Evolutionary conservation across 2,888 invertebrate genomes (phyloP), one percentile per base, ranked within the genome.

Genomic region (Embidobia sp.): DNA sequence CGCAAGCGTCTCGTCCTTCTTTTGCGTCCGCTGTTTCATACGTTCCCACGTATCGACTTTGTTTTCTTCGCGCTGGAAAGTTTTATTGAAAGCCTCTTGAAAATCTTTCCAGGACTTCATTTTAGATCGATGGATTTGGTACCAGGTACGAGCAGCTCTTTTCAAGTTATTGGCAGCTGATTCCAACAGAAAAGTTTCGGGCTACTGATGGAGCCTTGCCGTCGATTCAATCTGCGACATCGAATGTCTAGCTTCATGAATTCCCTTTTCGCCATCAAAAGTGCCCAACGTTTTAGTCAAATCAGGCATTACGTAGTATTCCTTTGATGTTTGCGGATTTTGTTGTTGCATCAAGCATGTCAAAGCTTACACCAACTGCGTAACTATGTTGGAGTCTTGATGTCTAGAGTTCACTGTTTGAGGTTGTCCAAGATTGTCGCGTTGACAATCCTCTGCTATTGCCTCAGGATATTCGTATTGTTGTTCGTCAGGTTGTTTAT

Each of bases 141-240:
- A 79, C 77, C 76, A 74, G 0, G 73, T 42, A 0, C 46, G 27
- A 1, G 77, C 79, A 1, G 74, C 79, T 5, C 64, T 53, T 19
- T 55, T 53, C 10, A 77, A 33, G 19, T 72, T 51, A 33, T 19
- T 48, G 7, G 42, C 64, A 6, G 63, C 72, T 0, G 69, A 72
- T 37, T 80, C 59, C n/a, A 75, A 59, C 1, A 69, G 6, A 7
- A 67, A 74, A 1, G 75, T 19, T 7, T 72, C 70, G 0, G 78
- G 75, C 75, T 77, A 79, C 2, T 57, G 42, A 31, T 79, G 49
- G 0, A 75, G 15, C 27, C 10, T 55, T 15, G 75, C 72, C 3
- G 75, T 44, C 1, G 75, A 18, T 40, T 77, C 79, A 3, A 80
- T 44, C 11, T 79, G 61, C n/a, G 70, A 46, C 1, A 77, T 8